A percentile compares a stretch with the other conserved stretches of the same genome.
phyloP scores from a whole-genome alignment of 2,888 invertebrate species.

The Drosophila testacea region DNA sequence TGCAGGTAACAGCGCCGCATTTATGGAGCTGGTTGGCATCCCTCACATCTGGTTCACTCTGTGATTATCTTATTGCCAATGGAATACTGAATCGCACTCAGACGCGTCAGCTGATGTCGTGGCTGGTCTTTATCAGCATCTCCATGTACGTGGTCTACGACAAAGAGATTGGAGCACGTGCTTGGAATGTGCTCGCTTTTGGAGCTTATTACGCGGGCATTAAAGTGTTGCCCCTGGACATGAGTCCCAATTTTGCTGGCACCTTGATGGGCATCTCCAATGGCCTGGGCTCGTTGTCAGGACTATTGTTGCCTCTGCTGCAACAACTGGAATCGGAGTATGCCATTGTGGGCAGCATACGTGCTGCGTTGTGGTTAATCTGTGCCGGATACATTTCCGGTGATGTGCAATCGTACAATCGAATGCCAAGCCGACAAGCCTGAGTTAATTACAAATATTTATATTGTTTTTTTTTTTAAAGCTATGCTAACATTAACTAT shows the following conservation, averaged over 20 bases:
- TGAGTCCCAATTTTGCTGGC: constrained; percentile 89
- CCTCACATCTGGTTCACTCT: constrained; percentile 87
- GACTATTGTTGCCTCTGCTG: constrained; percentile 88
- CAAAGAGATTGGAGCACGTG: constrained; percentile 3
- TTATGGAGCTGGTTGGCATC: constrained; percentile 87
- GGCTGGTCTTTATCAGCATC: constrained; percentile 87
- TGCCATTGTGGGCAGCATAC: constrained; percentile 86
- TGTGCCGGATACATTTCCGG: constrained; percentile 59
- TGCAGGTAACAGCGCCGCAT: constrained; percentile 87
- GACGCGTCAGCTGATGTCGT: constrained; percentile 85
- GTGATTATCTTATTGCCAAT: constrained; percentile 87
- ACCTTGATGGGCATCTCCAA: constrained; percentile 89
- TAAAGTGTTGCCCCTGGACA: constrained; percentile 88
- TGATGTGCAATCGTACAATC: constrained; percentile 67
- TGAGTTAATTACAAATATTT: constrained; percentile 32
- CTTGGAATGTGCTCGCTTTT: constrained; percentile 86
- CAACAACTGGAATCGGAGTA: constrained; percentile 54
- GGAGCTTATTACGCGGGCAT: constrained; percentile 89
- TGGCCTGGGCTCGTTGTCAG: constrained; percentile 89
- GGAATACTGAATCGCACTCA: constrained; percentile 79
- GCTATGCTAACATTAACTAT: constrained; percentile 42
- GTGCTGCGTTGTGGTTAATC: constrained; percentile 60
- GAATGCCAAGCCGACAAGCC: not conserved
- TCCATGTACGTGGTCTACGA: constrained; percentile 45
- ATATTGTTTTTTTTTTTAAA: constrained; percentile 20